Percentiles rank a stretch among this genome's conserved stretches.
These are phyloP conservation scores for Prenolepis imparis DNA, from an alignment of 2,888 invertebrate genomes.

Conservation along the genomic window DNA sequence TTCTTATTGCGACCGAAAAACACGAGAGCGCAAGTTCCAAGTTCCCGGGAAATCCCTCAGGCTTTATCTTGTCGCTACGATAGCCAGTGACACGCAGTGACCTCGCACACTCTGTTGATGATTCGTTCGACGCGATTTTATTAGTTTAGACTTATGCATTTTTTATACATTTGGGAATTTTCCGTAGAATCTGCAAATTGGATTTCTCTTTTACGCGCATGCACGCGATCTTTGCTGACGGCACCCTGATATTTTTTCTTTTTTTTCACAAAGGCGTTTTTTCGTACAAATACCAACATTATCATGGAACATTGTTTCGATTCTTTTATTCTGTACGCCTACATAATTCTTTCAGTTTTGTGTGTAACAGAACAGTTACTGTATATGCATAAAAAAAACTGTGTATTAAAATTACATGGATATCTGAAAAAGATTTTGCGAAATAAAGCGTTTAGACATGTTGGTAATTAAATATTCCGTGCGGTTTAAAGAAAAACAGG, in stretches of 20 bases:
- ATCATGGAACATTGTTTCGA: not conserved
- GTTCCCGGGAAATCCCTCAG: slow-evolving; percentile 29
- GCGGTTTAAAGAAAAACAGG: slow-evolving; percentile 3
- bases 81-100: slow-evolving; percentile 28
- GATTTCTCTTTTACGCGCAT: not conserved
- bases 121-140: not conserved
- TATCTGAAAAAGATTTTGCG: not conserved
- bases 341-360: not conserved
- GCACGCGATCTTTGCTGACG: not conserved
- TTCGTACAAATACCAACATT: not conserved
- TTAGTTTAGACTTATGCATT: not conserved
- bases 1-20: slow-evolving; percentile 6
- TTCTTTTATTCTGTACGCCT: not conserved
- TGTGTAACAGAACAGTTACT: not conserved
- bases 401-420: not conserved
- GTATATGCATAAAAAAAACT: not conserved
- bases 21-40: not conserved
- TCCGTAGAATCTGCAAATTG: slow-evolving; percentile 18
- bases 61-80: slow-evolving; percentile 7
- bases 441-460: not conserved
- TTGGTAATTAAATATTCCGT: slow-evolving; percentile 4
- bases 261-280: not conserved
- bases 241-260: not conserved
- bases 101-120: slow-evolving; percentile 23
- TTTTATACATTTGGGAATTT: slow-evolving; percentile 18